These are phyloP conservation scores for Drosophila stalkeri DNA, from an alignment of 2,888 invertebrate genomes.

Conservation along the genomic window DNA sequence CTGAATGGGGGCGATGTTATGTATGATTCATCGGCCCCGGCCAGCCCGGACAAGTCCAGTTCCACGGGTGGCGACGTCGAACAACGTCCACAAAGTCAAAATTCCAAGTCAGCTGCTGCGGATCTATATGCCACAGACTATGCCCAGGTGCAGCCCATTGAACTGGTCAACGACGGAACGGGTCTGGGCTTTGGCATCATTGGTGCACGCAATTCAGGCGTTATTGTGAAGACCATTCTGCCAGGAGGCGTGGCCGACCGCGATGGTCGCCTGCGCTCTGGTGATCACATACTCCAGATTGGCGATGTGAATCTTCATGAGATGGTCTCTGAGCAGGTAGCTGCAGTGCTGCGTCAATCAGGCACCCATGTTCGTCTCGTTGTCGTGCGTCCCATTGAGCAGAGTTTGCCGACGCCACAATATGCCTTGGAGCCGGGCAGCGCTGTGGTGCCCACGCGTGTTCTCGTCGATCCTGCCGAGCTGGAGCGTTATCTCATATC, in stretches of 20 bases:
- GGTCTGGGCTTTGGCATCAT: constrained; percentile 99
- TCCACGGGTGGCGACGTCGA: constrained; percentile 83
- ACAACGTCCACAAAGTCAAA: constrained; percentile 87
- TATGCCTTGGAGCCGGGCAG: constrained; percentile 86
- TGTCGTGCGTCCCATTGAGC: constrained; percentile 96
- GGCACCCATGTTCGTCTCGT: constrained; percentile 97
- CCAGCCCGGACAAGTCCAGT: constrained; percentile 87
- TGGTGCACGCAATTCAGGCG: constrained; percentile 98
- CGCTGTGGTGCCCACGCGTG: constrained; percentile 89
- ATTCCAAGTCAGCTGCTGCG: constrained; percentile 87
- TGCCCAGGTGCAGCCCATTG: constrained; percentile 98
- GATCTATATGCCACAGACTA: constrained; percentile 94
- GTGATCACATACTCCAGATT: constrained; percentile 98
- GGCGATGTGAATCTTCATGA: constrained; percentile 96
- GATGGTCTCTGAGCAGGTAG: constrained; percentile 99
- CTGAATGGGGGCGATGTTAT: constrained; percentile 87
- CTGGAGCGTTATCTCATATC: constrained; percentile 94
- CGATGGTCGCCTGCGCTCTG: constrained; percentile 98
- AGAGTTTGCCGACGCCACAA: constrained; percentile 86
- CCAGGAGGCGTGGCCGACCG: constrained; percentile 99
- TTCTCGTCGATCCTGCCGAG: constrained; percentile 94
- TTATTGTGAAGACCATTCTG: constrained; percentile 99
- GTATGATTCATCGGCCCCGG: constrained; percentile 86
- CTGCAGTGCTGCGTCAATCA: constrained; percentile 96
- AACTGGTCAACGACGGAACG: constrained; percentile 98